Evolutionary conservation across 2,797 vertebrate species (phyloP), one percentile per base, ranked within the genome.

Genomic region (Alcedo atthis): DNA sequence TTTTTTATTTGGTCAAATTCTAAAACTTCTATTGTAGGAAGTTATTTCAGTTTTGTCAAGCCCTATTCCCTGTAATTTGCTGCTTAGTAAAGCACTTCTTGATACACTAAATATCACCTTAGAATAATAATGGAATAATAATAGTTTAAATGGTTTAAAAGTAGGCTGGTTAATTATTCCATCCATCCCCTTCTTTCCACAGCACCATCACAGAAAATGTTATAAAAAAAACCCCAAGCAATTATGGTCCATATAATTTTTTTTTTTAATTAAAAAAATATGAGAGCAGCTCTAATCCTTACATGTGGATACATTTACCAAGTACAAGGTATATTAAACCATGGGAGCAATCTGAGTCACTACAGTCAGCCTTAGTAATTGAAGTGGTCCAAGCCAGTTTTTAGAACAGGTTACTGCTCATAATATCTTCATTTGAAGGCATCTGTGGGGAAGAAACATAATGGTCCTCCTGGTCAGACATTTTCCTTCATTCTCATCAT

Each of bases 181-280:
- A 1, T 62, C 48, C 69, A 55, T 64, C 43, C 8, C 30, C 14
- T 79, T 78, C 92, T 35, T 85, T 85, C 54, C 61, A 35, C 57
- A 61, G 57, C 61, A 33, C 57, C 64, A 67, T 48, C n/a, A 22
- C 0, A 4, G 67, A 66, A 85, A 91, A 82, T 19, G 24, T 74
- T 87, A 74, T 63, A 90, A 81, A 64, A 64, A 92, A 80, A 77
- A 80, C n/a, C n/a, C n/a, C n/a, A 71, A 90, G 54, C 33, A 43
- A 26, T 86, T 92, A 25, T 12, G n/a, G 68, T 37, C n/a, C 46
- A 12, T 61, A 21, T 11, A 87, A 45, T 48, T 24, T 19, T 63
- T 63, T 83, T 75, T 78, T 92, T 67, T 32, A 75, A 89, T 87
- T 85, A 78, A 85, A 53, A n/a, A 32, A 30, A 59, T 45, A 63